Base-by-base conservation (phyloP, 2,113 vertebrate species). In the Malurus elegans region DNA sequence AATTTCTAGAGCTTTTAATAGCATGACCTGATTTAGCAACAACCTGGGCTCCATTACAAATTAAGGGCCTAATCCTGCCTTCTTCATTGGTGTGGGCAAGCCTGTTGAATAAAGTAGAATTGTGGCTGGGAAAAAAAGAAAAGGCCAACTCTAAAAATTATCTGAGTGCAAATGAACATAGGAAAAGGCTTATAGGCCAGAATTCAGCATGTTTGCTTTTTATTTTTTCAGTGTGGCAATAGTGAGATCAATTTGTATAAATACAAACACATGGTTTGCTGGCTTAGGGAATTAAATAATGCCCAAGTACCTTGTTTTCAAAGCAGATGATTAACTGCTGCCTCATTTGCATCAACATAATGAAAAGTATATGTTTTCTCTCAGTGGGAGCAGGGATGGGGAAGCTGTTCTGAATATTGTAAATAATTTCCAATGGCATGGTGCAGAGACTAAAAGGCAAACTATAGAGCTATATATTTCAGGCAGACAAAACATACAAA, bases 251-350 rank as follows among this genome's bases (percentile, higher is more conserved):
- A 10, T 85, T 76, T 90, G 51, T 69, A 29, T 57, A 50, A 85
- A 81, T 50, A 45, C 26, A 91, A 65, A 65, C 65, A 79, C 26
- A 44, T 62, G 31, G 23, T 78, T 92, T 93, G 47, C 47, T 86
- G 34, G 60, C 83, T 86, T 76, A 76, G 40, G 21, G 31, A 75
- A 61, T 90, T 93, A 80, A 94, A 88, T 88, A 94, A 78, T 78
- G 60, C 21, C 56, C 31, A 54, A 88, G 47, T 34, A 80, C 42
- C 70, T 91, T 85, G 57, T 44, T 93, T 90, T 86, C 67, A 88
- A 84, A 84, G 32, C 32, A 79, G 57, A 45, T 81, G 32, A 89
- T 92, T 90, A 86, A 62, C 82, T 71, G 19, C 61, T 93, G 24
- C 24, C 10, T 90, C 44, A 64, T 96, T 92, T 92, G 26, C 64